Evolutionary conservation across 2,797 vertebrate genomes (phyloP), one percentile per base, ranked within the genome.

Genomic region (Sebastes goodei): DNA sequence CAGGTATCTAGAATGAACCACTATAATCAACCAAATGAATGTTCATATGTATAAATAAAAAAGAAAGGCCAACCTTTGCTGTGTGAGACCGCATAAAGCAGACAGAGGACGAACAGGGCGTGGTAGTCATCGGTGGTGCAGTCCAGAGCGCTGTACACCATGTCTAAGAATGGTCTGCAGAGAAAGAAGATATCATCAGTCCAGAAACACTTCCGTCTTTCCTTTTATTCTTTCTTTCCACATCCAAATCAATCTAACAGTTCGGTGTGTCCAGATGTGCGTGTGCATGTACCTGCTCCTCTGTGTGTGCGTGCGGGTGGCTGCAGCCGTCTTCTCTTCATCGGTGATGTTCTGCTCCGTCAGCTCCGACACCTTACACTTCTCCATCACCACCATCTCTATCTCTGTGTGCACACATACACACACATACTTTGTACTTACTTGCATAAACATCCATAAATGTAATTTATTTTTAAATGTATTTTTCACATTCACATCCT

Each of bases 321-420:
- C 96, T n/a, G 97, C 97, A 0, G 97, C 98, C 0, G 96, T 98
- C 93, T 99, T 99, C 92, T 99, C 98, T 86, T 99, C 98, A 1
- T 99, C 98, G 0, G 98, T 99, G 81, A 97, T 99, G 90, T 99
- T 99, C 89, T 99, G 98, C 83, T 98, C 98, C 0, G 96, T 97
- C 85, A 96, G 80, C 69, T 98, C 97, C 0, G 96, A 95, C 64
- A 96, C 92, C 75, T 97, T 98, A 88, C 97, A 97, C 76, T 97
- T 97, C 82, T 99, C 98, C 98, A 99, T 99, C 89, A 99, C 97
- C 83, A 99, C 98, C 98, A 99, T 99, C 94, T 99, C 98, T 56
- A 99, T 99, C 95, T 99, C 98, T 99, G 85, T 20, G 42, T 4
- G 7, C 63, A 25, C 63, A 65, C 23, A 27, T 9, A 82, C 64